Evolutionary conservation across 2,888 invertebrate genomes (phyloP).

Genomic region (Steinernema hermaphroditum): DNA sequence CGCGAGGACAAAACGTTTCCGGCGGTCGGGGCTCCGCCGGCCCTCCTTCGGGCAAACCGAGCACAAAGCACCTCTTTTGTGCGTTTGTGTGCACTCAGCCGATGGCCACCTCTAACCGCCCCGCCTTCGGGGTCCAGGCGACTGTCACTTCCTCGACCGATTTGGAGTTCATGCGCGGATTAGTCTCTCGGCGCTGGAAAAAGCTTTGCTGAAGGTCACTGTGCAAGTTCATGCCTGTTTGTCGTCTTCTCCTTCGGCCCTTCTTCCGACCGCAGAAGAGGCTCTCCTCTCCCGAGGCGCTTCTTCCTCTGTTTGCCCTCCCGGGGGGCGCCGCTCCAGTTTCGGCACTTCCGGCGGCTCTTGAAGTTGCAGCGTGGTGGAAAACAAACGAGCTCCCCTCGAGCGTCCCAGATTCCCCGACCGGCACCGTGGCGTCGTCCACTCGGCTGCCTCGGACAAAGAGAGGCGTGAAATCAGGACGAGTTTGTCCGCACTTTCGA

Average conservation of each 20-base stretch:
- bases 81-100: no score
- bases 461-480: conserved; percentile 15
- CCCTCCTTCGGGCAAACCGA: no score
- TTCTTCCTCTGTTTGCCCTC: conserved; percentile 5
- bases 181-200: neutral
- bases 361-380: neutral
- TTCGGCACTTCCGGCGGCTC: neutral
- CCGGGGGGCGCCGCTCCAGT: neutral
- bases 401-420: conserved; percentile 7
- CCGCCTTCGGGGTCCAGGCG: no score
- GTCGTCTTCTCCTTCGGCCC: neutral
- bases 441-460: neutral
- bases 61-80: no score
- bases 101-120: no score
- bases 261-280: conserved; percentile 1
- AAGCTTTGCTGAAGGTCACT: conserved; percentile 21
- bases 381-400: conserved; percentile 11
- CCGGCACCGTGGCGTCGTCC: neutral
- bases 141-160: conserved; percentile 27
- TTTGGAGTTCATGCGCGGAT: conserved; percentile 15
- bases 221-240: neutral
- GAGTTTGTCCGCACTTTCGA: conserved; percentile 5
- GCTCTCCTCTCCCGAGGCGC: neutral
- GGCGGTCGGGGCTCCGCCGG: no score
- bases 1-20: neutral